A percentile compares a stretch with the other conserved stretches of the same genome.
Evolutionary conservation across 2,797 vertebrate genomes (phyloP).

Genomic region (Borostomias antarcticus): DNA sequence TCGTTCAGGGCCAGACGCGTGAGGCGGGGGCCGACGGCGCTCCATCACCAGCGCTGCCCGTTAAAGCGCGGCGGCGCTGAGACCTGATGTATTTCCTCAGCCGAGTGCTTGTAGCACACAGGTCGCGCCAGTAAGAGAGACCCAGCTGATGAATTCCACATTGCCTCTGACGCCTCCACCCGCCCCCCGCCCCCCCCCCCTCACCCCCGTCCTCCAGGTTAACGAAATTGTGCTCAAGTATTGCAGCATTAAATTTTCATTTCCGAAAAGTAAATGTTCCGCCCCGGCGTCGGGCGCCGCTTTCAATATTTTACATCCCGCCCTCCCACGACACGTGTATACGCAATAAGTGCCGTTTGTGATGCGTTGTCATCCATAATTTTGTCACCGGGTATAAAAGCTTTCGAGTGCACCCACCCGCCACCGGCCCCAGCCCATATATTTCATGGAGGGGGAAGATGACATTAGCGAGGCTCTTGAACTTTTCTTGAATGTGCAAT

Average conservation of each 20-base stretch:
- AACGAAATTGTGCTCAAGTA: constrained; percentile 70
- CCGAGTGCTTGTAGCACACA: constrained; percentile 9
- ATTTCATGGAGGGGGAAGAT: constrained; percentile 76
- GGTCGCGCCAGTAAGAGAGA: neutral
- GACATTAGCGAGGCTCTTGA: constrained; percentile 82
- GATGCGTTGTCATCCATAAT: constrained; percentile 87
- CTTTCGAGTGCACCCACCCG: constrained; percentile 79
- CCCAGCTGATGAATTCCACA: constrained; percentile 59
- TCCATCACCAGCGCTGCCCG: constrained; percentile 10
- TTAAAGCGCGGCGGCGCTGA: constrained; percentile 4
- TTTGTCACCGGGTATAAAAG: constrained; percentile 86
- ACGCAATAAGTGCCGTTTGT: constrained; percentile 82
- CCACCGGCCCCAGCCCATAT: constrained; percentile 76
- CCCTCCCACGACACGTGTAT: constrained; percentile 80
- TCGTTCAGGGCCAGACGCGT: neutral
- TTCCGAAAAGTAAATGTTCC: constrained; percentile 81
- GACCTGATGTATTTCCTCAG: constrained; percentile 14
- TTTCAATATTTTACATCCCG: constrained; percentile 82
- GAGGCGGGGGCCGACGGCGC: constrained; percentile 6
- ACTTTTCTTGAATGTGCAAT: constrained; percentile 47
- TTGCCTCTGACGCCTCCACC: constrained; percentile 60
- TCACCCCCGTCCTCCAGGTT: constrained; percentile 57
- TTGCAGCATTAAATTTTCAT: constrained; percentile 79
- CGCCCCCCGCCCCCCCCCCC: no score
- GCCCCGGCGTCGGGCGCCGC: constrained; percentile 64